Base-by-base conservation (phyloP, 2,797 vertebrate genomes). In the Phrynocephalus guinanensis region DNA sequence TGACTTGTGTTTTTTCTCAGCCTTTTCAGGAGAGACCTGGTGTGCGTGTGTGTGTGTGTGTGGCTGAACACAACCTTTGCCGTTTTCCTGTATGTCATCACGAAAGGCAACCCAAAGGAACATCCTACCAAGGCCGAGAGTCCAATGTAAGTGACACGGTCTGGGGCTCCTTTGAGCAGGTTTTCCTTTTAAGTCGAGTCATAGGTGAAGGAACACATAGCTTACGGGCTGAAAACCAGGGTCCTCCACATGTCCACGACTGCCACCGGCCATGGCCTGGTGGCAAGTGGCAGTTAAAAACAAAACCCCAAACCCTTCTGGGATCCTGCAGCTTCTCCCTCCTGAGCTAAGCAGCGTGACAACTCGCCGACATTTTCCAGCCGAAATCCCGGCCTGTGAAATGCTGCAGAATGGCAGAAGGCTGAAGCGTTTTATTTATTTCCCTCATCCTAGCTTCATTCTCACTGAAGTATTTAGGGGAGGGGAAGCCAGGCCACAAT, bases 381-480 rank as follows among this genome's bases (percentile, higher is more conserved):
- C 38, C 80, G 86, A 67, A 93, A 93, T 91, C 85, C 85, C 5
- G 15, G 20, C 75, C 20, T 9, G 68, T 26, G 60, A 87, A 88
- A 84, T 81, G 8, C 4, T 56, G 87, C 50, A 38, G 86, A 89
- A 82, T 13, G 50, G 20, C 89, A 86, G 90, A 85, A 82, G 79
- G 91, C 90, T 1, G 75, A 86, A 82, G 87, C 80, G 88, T 92
- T 38, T 38, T 94, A 93, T 91, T 92, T 86, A 94, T 56, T 52
- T 81, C 75, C 13, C 71, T n/a, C 83, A 91, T 84, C 89, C 83
- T 87, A 90, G 86, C 82, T 92, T 91, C 87, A 90, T 91, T 95
- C 94, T 95, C 93, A 88, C 93, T 94, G 93, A 82, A 88, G 94
- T 88, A 91, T 92, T 94, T 92, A 94, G 87, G 86, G 66, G 66